A percentile compares a stretch with the other conserved stretches of the same genome.
Evolutionary conservation across 2,888 invertebrate genomes (phyloP).

Genomic region (Ectemnius continuus): DNA sequence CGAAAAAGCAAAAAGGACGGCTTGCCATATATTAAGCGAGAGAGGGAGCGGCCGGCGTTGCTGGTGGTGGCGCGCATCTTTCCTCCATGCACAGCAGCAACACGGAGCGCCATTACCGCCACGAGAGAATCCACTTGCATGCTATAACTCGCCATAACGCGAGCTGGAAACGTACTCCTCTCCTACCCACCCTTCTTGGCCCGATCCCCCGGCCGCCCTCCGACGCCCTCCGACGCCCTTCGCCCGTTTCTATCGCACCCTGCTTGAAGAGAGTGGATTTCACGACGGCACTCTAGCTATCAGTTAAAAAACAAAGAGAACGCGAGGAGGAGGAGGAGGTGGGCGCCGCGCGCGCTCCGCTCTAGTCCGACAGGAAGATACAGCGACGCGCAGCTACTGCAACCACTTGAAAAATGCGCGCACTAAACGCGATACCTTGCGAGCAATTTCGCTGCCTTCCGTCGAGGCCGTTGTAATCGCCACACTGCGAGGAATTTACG

Average conservation of each 20-base stretch:
- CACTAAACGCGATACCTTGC: slow-evolving; percentile 16
- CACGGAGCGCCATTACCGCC: background rate
- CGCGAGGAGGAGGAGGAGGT: background rate
- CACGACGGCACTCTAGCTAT: slow-evolving; percentile 1
- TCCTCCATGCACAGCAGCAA: background rate
- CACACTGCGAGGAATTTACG: slow-evolving; percentile 18
- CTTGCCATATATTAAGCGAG: background rate
- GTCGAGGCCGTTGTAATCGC: slow-evolving; percentile 20
- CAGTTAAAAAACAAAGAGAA: background rate
- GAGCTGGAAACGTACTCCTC: slow-evolving; percentile 7
- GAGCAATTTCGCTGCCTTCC: slow-evolving; percentile 18
- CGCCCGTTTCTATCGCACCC: background rate
- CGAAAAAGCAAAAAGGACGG: background rate
- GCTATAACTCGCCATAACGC: slow-evolving; percentile 6
- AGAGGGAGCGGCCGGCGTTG: background rate
- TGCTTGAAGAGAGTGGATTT: background rate
- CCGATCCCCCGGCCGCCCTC: too few relatives aligned
- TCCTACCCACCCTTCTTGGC: background rate
- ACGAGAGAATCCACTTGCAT: slow-evolving; percentile 14
- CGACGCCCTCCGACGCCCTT: too few relatives aligned
- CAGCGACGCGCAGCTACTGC: slow-evolving; percentile 12
- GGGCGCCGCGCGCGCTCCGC: too few relatives aligned
- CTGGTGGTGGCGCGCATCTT: background rate
- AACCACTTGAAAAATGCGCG: slow-evolving; percentile 11
- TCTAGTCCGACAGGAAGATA: slow-evolving; percentile 11